A percentile compares a stretch with the other conserved stretches of the same genome.
Evolutionary conservation across 2,888 invertebrate genomes (phyloP).

Genomic region (Neoascia interrupta): DNA sequence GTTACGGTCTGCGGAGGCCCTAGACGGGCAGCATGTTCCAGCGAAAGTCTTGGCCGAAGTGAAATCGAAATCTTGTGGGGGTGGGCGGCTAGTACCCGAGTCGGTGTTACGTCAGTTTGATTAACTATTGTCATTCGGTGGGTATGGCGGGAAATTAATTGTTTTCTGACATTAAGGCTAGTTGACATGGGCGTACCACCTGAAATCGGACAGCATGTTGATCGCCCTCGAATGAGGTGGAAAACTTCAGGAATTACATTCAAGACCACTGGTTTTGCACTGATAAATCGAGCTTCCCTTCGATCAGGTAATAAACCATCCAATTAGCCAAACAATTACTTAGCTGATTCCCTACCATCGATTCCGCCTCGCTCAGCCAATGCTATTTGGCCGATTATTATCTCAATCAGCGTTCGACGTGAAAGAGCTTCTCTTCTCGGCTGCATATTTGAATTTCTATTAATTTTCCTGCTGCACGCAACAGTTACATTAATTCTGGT

Average conservation of each 20-base stretch:
- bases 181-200: conserved; percentile 37
- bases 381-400: conserved; percentile 61
- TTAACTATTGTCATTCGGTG: conserved; percentile 63
- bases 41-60: conserved; percentile 26
- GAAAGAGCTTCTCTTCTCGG: conserved; percentile 22
- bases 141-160: conserved; percentile 59
- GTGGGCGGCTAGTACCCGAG: conserved; percentile 19
- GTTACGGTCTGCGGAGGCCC: background rate
- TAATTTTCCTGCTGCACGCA: conserved; percentile 51
- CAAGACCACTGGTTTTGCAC: background rate
- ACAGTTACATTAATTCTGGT: conserved; percentile 53
- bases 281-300: conserved; percentile 1
- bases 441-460: conserved; percentile 27
- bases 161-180: conserved; percentile 44
- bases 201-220: background rate
- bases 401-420: conserved; percentile 51
- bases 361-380: conserved; percentile 11
- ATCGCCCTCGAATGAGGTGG: conserved; percentile 1
- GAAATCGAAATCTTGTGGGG: conserved; percentile 43
- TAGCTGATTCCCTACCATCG: conserved; percentile 24
- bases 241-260: conserved; percentile 34
- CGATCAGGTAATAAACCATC: conserved; percentile 48
- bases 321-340: conserved; percentile 58
- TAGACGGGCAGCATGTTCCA: conserved; percentile 40
- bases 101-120: conserved; percentile 57